Evolutionary conservation across 2,888 invertebrate species (phyloP), one percentile per base, ranked within the genome.

Genomic region (Oxyteleia sp.): DNA sequence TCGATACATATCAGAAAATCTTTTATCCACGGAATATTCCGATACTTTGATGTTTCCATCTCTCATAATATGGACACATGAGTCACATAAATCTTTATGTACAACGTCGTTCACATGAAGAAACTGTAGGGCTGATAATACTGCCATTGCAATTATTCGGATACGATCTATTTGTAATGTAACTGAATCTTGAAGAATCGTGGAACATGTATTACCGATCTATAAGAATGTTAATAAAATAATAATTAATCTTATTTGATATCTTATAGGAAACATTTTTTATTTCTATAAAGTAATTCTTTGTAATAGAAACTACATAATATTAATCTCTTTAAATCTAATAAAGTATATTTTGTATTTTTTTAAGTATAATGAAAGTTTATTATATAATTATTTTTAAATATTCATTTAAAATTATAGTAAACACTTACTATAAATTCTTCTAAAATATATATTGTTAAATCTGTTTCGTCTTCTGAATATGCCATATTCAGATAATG

Each of bases 101-200:
- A 97, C 95, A 0, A 98, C 96, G 84, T 97, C 96, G 83, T 96
- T 96, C 87, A 96, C 95, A 91, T 98, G 98, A 71, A 98, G 94
- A 91, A 96, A 97, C 41, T 95, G 95, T 32, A 98, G 93, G 11
- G 96, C 97, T 64, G 95, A 95, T 2, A 98, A 94, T 26, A 98
- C 95, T 29, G 97, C 97, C 55, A 94, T 94, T 0, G 96, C 96
- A 32, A 98, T 95, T 90, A 95, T 94, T 32, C 96, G 94, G 5
- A 97, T 89, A 68, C 96, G 92, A 72, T 94, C 94, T 5, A 94
- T 90, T 49, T 95, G 94, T 15, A 95, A 90, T 38, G 94, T 94
- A 59, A 95, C 92, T 85, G 94, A 94, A 85, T 94, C 94, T 81
- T 92, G 93, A 4, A 95, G 88, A 88, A 95, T 94, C 88, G 95